phyloP scores from a whole-genome alignment of 35 echinoderm and acorn worm species.

The Amphiura filiformis region DNA sequence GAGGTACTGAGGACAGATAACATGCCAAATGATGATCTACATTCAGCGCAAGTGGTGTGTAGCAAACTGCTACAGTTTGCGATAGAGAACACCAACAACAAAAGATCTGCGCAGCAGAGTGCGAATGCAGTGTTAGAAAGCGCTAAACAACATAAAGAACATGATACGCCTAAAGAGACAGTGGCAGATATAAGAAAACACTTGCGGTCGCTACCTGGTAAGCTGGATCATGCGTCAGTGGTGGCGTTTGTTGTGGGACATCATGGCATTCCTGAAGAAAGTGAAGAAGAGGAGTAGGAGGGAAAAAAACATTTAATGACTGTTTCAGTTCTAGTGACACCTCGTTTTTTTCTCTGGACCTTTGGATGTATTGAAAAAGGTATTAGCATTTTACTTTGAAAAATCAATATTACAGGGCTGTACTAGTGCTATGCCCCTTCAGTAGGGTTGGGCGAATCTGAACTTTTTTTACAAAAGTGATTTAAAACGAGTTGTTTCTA shows the following conservation, averaged over 20 bases:
- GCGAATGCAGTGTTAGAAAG: not conserved
- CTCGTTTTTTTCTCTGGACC: too few species aligned
- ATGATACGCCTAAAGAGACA: not conserved
- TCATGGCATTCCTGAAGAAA: not conserved
- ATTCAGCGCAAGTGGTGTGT: slow-evolving; percentile 21
- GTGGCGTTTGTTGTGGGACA: slow-evolving; percentile 30
- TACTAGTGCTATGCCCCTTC: too few species aligned
- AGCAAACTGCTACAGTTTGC: slow-evolving; percentile 27
- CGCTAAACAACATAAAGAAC: not conserved
- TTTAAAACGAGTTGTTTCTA: too few species aligned
- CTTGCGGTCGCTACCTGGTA: slow-evolving; percentile 19
- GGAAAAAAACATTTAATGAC: not conserved
- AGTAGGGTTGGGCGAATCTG: too few species aligned
- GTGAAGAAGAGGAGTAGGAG: not conserved
- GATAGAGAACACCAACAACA: slow-evolving; percentile 13
- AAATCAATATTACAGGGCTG: too few species aligned
- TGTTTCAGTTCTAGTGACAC: too few species aligned
- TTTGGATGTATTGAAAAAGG: too few species aligned
- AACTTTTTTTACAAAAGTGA: too few species aligned
- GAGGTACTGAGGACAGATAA: not conserved
- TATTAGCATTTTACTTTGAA: too few species aligned
- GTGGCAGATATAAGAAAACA: not conserved
- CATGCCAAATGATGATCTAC: slow-evolving; percentile 16
- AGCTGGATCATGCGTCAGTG: slow-evolving; percentile 54
- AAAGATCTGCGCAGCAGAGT: slow-evolving; percentile 7